Evolutionary conservation across 2,888 invertebrate genomes (phyloP).

Genomic region (Ophion slaviceki): DNA sequence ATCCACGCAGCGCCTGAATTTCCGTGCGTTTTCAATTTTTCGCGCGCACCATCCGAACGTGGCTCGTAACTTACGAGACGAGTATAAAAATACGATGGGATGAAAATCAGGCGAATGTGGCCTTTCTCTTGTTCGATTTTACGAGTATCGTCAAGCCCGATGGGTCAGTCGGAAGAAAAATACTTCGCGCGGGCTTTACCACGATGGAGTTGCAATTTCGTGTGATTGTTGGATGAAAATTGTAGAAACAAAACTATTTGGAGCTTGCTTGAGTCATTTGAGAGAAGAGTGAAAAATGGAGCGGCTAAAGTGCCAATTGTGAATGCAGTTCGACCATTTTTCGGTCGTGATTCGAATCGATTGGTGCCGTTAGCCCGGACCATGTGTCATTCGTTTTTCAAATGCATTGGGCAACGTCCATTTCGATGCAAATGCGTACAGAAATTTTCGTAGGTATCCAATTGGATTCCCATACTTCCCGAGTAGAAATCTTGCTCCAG

Average conservation of each 20-base stretch:
- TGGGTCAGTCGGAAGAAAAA: neutral
- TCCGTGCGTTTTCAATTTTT: slow-evolving; percentile 25
- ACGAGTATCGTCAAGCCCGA: neutral
- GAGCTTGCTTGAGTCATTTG: neutral
- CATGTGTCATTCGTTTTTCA: too few relatives aligned
- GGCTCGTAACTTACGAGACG: slow-evolving; percentile 1
- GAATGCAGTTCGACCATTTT: neutral
- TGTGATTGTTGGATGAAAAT: neutral
- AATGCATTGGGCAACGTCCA: too few relatives aligned
- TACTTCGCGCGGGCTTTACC: neutral
- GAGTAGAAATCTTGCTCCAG: too few relatives aligned
- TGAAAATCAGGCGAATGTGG: neutral
- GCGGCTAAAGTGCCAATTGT: neutral
- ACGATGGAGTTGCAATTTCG: neutral
- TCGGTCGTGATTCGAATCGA: neutral
- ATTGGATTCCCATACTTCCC: too few relatives aligned
- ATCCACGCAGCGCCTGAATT: neutral
- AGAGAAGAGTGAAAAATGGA: neutral
- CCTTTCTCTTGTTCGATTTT: slow-evolving; percentile 15
- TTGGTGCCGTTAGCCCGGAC: neutral
- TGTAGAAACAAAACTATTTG: neutral
- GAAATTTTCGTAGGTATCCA: too few relatives aligned
- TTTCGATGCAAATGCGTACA: too few relatives aligned
- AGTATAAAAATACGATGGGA: neutral
- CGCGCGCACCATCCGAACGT: neutral